phyloP scores from a whole-genome alignment of 2,797 vertebrate genomes.

The Molossus alvarezi region DNA sequence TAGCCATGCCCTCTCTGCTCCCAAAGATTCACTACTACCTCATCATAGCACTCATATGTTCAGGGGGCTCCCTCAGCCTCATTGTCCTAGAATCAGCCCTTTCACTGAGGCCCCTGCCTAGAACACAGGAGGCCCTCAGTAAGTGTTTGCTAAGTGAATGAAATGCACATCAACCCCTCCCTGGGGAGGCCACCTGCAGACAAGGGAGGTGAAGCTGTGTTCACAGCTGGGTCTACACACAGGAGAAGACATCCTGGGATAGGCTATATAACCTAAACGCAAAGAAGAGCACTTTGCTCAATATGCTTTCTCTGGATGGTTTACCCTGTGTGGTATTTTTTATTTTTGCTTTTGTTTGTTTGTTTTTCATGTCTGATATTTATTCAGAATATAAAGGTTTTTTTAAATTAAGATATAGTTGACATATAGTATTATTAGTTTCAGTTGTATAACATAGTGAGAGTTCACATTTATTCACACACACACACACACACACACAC shows the following conservation, averaged over 20 bases:
- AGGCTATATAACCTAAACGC: accelerated
- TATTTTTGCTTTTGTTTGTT: no score
- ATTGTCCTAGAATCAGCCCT: background rate
- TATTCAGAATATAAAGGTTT: no score
- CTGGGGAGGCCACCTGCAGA: background rate
- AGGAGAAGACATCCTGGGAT: accelerated
- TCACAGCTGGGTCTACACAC: background rate
- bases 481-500: no score
- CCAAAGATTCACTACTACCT: background rate
- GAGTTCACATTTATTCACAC: no score
- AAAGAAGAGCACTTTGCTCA: background rate
- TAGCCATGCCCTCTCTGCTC: background rate
- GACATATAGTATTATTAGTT: no score
- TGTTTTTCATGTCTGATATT: no score
- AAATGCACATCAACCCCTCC: background rate
- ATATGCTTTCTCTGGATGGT: background rate
- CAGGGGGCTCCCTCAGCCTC: background rate
- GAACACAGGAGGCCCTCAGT: background rate
- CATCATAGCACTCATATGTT: background rate
- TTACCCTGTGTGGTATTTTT: no score
- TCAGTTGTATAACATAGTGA: no score
- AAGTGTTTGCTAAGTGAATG: background rate
- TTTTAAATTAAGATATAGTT: no score
- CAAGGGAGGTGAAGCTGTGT: background rate
- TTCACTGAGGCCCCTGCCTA: background rate